These are phyloP conservation scores for Dasysyrphus tricinctus DNA, from an alignment of 2,888 invertebrate species.

Conservation along the genomic window DNA sequence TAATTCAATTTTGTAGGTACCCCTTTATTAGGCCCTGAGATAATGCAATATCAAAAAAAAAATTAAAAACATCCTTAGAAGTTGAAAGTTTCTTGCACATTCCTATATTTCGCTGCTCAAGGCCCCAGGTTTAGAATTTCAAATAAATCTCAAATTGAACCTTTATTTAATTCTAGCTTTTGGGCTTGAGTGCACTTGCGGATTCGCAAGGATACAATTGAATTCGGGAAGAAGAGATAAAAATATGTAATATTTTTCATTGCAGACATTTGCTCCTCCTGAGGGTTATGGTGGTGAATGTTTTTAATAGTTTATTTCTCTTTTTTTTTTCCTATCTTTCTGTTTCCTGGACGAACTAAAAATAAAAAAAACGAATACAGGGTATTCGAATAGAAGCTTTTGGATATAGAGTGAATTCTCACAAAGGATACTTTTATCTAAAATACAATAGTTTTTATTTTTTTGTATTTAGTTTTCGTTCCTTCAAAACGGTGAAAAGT, in stretches of 20 bases:
- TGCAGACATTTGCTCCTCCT: constrained; percentile 56
- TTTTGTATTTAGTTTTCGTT: not conserved
- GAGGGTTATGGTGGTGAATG: constrained; percentile 47
- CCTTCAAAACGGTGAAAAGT: constrained; percentile 32
- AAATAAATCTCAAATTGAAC: constrained; percentile 56
- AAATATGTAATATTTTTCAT: constrained; percentile 59
- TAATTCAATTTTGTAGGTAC: constrained; percentile 45
- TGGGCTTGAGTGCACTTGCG: constrained; percentile 42
- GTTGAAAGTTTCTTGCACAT: constrained; percentile 8
- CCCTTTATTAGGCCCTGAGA: constrained; percentile 33
- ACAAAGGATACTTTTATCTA: constrained; percentile 39
- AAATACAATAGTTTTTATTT: constrained; percentile 50
- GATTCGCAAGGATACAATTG: constrained; percentile 44
- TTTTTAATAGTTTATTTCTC: constrained; percentile 54
- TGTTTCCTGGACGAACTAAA: not conserved
- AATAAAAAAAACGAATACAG: constrained; percentile 7
- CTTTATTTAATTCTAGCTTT: constrained; percentile 55
- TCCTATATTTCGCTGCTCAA: not conserved
- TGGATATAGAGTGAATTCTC: constrained; percentile 25
- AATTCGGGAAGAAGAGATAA: constrained; percentile 42
- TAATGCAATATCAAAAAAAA: constrained; percentile 13
- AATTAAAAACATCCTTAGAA: constrained; percentile 26
- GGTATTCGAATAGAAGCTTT: constrained; percentile 8
- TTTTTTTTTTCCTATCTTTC: constrained; percentile 5
- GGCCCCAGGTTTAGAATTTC: constrained; percentile 31